Percentiles rank a stretch among this genome's conserved stretches.
Conservation (phyloP, 2,797 vertebrate genomes). For the Notoglanidium macrostoma region DNA sequence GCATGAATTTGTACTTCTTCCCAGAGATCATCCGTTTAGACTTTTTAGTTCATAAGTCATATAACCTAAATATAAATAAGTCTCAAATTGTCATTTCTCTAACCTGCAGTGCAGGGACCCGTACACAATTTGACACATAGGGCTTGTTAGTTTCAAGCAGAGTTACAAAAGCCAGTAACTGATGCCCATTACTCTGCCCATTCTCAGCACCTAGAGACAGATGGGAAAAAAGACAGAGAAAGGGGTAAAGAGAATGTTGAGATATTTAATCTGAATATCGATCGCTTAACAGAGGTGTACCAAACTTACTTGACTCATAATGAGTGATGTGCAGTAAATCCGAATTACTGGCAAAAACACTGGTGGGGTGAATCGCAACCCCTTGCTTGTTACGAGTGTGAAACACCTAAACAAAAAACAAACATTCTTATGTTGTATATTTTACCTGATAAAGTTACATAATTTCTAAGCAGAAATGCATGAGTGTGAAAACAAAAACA, state of each 20-base stretch:
- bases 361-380: constrained; percentile 87
- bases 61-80: neutral
- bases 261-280: neutral
- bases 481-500: neutral
- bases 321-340: constrained; percentile 79
- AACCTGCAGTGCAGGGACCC: constrained; percentile 86
- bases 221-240: neutral
- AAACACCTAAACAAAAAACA: constrained; percentile 78
- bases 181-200: constrained; percentile 79
- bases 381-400: constrained; percentile 91
- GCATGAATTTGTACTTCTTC: neutral
- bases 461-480: neutral
- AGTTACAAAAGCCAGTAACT: constrained; percentile 88
- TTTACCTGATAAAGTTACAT: neutral
- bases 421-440: neutral
- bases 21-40: neutral
- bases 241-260: neutral
- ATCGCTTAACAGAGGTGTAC: constrained; percentile 51
- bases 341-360: constrained; percentile 80
- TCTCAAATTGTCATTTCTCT: constrained; percentile 33
- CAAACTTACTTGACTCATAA: constrained; percentile 63
- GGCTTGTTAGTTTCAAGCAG: constrained; percentile 92
- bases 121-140: constrained; percentile 86
- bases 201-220: constrained; percentile 67
- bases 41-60: neutral